Evolutionary conservation across 2,888 invertebrate genomes (phyloP).

Genomic region (Tetragonisca angustula): DNA sequence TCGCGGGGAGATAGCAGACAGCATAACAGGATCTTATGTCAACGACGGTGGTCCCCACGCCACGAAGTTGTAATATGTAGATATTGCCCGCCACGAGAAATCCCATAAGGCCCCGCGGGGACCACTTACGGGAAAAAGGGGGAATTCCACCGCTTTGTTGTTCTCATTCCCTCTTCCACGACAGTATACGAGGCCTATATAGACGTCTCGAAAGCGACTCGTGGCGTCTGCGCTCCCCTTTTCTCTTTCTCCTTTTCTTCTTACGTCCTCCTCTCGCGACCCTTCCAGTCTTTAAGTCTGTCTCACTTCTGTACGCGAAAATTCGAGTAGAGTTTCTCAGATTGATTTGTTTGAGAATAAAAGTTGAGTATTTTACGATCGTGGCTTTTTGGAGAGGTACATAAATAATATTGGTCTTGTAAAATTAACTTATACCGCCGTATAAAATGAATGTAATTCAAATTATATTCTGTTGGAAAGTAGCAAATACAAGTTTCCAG

Average conservation of each 20-base stretch:
- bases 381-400: too few species aligned
- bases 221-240: constrained; percentile 68
- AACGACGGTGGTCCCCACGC: constrained; percentile 79
- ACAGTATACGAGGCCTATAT: constrained; percentile 47
- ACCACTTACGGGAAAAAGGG: constrained; percentile 69
- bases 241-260: constrained; percentile 51
- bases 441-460: too few species aligned
- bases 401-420: too few species aligned
- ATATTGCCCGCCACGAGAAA: constrained; percentile 75
- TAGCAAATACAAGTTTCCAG: too few species aligned
- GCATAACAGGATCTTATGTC: constrained; percentile 81
- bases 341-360: neutral
- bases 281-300: constrained; percentile 43
- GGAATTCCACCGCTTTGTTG: constrained; percentile 54
- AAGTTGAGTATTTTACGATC: neutral
- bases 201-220: constrained; percentile 70
- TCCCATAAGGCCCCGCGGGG: constrained; percentile 70
- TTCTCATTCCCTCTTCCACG: constrained; percentile 33
- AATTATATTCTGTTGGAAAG: too few species aligned
- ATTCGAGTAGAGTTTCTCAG: constrained; percentile 13
- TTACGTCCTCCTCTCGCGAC: constrained; percentile 26
- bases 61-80: constrained; percentile 77
- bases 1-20: constrained; percentile 74
- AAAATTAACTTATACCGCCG: too few species aligned
- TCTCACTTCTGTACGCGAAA: constrained; percentile 46